Conservation (phyloP, 2,888 invertebrate genomes). For the Ernsta delagoae region DNA sequence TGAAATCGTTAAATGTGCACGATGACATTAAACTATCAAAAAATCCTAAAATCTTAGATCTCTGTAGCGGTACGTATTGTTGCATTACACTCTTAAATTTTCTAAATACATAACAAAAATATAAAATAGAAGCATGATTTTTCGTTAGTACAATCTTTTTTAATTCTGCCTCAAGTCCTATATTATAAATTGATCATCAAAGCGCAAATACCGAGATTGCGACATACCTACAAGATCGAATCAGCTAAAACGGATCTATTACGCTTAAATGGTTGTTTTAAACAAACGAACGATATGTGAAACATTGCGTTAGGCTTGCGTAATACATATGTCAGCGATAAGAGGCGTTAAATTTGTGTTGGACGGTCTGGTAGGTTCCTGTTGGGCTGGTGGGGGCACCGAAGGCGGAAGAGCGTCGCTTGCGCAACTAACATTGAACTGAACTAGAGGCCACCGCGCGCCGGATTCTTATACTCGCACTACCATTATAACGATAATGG, state of each 20-base stretch:
- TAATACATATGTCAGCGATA: slow-evolving; percentile 42
- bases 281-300: not conserved
- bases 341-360: slow-evolving; percentile 67
- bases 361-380: slow-evolving; percentile 59
- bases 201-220: no score
- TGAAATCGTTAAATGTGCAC: no score
- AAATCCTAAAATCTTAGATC: no score
- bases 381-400: slow-evolving; percentile 68
- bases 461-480: slow-evolving; percentile 68
- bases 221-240: no score
- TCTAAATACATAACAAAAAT: no score
- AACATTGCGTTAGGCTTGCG: slow-evolving; percentile 22
- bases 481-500: slow-evolving; percentile 50
- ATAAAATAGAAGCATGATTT: no score
- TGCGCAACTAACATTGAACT: slow-evolving; percentile 84
- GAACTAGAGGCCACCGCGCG: slow-evolving; percentile 71
- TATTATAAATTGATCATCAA: no score
- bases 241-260: not conserved
- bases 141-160: no score
- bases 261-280: slow-evolving; percentile 9
- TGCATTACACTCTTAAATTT: no score
- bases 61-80: no score
- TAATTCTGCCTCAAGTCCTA: no score
- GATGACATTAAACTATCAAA: no score
- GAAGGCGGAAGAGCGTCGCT: slow-evolving; percentile 77